These are phyloP conservation scores for Nomada flava DNA, from an alignment of 2,888 invertebrate species.

Conservation along the genomic window DNA sequence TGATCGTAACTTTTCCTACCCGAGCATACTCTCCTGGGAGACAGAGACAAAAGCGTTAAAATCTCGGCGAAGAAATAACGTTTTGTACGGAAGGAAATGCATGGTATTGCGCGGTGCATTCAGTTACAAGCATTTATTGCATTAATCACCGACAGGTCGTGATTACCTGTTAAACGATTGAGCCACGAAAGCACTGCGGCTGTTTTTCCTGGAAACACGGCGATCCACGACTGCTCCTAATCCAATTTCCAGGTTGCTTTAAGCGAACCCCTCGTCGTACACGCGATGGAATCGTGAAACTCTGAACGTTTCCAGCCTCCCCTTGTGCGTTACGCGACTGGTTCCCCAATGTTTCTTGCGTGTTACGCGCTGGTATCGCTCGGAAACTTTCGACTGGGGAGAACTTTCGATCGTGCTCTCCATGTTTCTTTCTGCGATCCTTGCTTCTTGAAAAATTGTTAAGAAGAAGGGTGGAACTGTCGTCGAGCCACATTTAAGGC, in stretches of 20 bases:
- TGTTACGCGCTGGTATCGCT: slow-evolving; percentile 21
- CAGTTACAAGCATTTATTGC: slow-evolving; percentile 25
- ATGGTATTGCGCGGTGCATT: slow-evolving; percentile 9
- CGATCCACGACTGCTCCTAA: slow-evolving; percentile 37
- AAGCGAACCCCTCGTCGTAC: slow-evolving; percentile 43
- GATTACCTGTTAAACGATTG: slow-evolving; percentile 38
- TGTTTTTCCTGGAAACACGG: slow-evolving; percentile 47
- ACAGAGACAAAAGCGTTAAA: background rate
- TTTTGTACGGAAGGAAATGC: background rate
- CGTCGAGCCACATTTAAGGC: slow-evolving; percentile 39
- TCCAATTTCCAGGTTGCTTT: slow-evolving; percentile 57
- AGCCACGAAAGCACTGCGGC: slow-evolving; percentile 24
- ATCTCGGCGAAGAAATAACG: background rate
- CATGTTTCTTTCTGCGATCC: background rate
- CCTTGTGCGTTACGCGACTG: slow-evolving; percentile 36
- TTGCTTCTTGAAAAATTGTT: slow-evolving; percentile 4
- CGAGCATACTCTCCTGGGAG: background rate
- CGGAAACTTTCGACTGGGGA: slow-evolving; percentile 37
- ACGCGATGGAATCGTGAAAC: slow-evolving; percentile 57
- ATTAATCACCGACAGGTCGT: slow-evolving; percentile 14
- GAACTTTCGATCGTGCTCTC: slow-evolving; percentile 31
- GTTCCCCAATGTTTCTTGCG: slow-evolving; percentile 19
- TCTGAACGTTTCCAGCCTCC: slow-evolving; percentile 33
- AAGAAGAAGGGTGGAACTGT: slow-evolving; percentile 10
- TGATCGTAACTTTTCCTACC: slow-evolving; percentile 8